Base-by-base conservation (phyloP, 1,140 invertebrate species). In the Vollenhovia emeryi region DNA sequence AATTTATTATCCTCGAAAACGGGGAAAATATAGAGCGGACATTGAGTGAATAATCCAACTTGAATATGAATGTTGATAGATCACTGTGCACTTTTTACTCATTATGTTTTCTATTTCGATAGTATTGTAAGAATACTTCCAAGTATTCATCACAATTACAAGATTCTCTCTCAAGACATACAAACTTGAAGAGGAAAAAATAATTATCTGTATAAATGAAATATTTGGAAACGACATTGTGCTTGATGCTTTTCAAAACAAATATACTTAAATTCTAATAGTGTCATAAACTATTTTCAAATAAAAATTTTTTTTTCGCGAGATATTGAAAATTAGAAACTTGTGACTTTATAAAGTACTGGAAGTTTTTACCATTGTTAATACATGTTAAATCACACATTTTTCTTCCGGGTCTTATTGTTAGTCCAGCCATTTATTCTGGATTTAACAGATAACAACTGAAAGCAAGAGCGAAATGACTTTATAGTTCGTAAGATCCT, bases 21-120 rank as follows among this genome's bases (percentile, higher is more conserved):
- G 9, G 24, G 24, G n/a, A 36, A 64, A 64, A 40, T 64, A n/a
- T 40, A 40, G n/a, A 64, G 21, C 4, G 9, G 33, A 13, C n/a
- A 40, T 40, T n/a, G 21, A 45, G 21, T 15, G 21, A 24, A 43
- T 5, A 69, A 48, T 8, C n/a, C 8, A 2, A 6, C 15, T 71
- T 71, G 45, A 71, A 27, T 50, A 69, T 69, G 40, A 50, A 24
- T 71, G 50, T 71, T 27, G 68, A 71, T 48, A 71, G 11, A 30
- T 18, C 8, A n/a, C 27, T n/a, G n/a, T 48, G 45, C 40, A 71
- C 66, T 33, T 30, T 30, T 64, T 64, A 48, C 9, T 68, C 33
- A 24, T 0, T 48, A 18, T 48, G 43, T 30, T 50, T 71, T 45
- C 13, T 71, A 48, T 71, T 21, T n/a, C 45, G 43, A 30, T 33